phyloP scores from a whole-genome alignment of 2,113 vertebrate species.

The Dipodomys merriami region DNA sequence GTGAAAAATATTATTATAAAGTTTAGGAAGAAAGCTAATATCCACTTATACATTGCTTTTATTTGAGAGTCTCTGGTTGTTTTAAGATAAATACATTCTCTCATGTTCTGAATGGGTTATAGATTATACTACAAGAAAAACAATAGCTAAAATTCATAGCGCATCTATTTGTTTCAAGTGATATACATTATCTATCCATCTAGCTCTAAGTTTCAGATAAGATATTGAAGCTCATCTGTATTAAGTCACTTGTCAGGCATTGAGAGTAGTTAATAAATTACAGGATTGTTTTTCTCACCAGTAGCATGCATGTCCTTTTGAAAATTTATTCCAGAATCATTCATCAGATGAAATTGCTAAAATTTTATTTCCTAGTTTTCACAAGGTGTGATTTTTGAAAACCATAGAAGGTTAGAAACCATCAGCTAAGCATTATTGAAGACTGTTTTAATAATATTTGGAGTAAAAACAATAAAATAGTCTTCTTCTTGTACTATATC shows the following conservation, averaged over 20 bases:
- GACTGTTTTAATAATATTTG: neutral
- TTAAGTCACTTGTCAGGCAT: neutral
- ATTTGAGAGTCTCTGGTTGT: neutral
- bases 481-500: neutral
- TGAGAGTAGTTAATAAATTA: neutral
- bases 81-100: neutral
- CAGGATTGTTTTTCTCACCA: neutral
- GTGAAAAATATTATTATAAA: constrained; percentile 1
- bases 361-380: neutral
- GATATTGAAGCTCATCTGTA: neutral
- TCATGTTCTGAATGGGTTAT: neutral
- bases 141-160: neutral
- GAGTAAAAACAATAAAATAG: neutral
- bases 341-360: neutral
- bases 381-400: neutral
- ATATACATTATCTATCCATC: neutral
- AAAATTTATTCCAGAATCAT: neutral
- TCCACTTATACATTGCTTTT: neutral
- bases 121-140: neutral
- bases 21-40: neutral
- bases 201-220: neutral
- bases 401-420: neutral
- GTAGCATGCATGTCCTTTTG: neutral
- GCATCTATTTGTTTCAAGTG: neutral
- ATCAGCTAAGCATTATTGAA: neutral